These are phyloP conservation scores for Vidua chalybeata DNA, from an alignment of 2,113 vertebrate genomes.

Conservation along the genomic window DNA sequence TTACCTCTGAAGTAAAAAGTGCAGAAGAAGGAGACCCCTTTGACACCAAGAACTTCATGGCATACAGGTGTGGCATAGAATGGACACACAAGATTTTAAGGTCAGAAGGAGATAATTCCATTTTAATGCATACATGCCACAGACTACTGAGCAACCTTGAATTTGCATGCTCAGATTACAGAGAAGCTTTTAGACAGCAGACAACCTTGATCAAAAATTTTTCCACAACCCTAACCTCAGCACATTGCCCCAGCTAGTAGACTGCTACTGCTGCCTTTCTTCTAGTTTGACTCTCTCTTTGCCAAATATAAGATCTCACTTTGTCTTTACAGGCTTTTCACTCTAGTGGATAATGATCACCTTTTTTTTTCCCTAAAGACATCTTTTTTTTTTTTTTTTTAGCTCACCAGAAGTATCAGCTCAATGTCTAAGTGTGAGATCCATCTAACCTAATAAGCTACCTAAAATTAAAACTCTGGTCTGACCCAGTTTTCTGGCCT, in stretches of 20 bases:
- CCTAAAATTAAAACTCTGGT: neutral
- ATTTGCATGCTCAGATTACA: neutral
- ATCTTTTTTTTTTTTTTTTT: neutral
- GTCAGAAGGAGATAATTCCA: neutral
- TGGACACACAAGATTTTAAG: neutral
- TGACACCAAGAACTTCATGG: neutral
- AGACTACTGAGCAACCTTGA: neutral
- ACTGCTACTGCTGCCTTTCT: neutral
- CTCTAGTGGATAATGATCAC: neutral
- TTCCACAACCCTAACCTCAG: neutral
- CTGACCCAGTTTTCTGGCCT: neutral
- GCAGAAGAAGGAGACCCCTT: neutral
- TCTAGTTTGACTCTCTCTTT: neutral
- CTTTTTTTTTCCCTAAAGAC: neutral
- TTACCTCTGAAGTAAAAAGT: neutral
- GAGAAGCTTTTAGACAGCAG: neutral
- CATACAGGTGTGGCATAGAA: neutral
- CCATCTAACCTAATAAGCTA: neutral
- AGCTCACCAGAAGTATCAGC: neutral
- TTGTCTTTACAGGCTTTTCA: neutral
- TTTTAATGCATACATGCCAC: neutral
- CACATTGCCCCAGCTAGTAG: neutral
- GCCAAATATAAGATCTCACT: neutral
- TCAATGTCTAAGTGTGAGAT: neutral
- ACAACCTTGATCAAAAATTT: neutral